Evolutionary conservation across 2,797 vertebrate genomes (phyloP).

Genomic region (Fistularia tabacaria): DNA sequence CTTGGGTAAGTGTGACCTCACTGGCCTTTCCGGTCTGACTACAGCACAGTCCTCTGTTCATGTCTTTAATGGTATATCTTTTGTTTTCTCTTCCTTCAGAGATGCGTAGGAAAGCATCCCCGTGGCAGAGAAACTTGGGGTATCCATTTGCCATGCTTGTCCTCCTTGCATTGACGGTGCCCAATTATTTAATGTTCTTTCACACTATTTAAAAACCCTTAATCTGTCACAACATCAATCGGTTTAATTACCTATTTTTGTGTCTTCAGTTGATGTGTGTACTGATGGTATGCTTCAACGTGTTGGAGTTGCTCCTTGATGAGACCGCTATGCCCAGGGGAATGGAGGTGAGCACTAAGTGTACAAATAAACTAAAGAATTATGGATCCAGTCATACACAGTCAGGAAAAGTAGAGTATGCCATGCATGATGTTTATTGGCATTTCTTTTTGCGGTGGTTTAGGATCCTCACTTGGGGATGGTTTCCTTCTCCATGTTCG

Average conservation of each 20-base stretch:
- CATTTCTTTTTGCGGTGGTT: slow-evolving; percentile 11
- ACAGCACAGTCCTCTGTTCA: background rate
- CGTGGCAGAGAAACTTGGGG: slow-evolving; percentile 94
- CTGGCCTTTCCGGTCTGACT: no score
- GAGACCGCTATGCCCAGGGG: slow-evolving; percentile 92
- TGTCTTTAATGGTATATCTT: background rate
- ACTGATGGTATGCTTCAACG: slow-evolving; percentile 91
- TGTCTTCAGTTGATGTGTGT: slow-evolving; percentile 86
- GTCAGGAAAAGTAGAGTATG: no score
- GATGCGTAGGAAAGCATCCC: slow-evolving; percentile 84
- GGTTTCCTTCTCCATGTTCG: slow-evolving; percentile 94
- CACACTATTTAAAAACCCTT: no score
- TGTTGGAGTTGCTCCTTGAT: slow-evolving; percentile 91
- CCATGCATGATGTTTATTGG: background rate
- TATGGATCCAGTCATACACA: no score
- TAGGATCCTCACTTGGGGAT: slow-evolving; percentile 88
- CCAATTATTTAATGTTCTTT: background rate
- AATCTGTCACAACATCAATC: no score
- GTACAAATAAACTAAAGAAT: no score
- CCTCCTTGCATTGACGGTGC: slow-evolving; percentile 88
- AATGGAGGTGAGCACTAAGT: slow-evolving; percentile 81
- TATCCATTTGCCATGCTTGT: slow-evolving; percentile 93
- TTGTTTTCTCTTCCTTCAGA: slow-evolving; percentile 64
- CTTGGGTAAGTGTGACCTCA: slow-evolving; percentile 73
- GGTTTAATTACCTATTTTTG: background rate